Base-by-base conservation (phyloP, 2,888 invertebrate species). In the Actias luna region DNA sequence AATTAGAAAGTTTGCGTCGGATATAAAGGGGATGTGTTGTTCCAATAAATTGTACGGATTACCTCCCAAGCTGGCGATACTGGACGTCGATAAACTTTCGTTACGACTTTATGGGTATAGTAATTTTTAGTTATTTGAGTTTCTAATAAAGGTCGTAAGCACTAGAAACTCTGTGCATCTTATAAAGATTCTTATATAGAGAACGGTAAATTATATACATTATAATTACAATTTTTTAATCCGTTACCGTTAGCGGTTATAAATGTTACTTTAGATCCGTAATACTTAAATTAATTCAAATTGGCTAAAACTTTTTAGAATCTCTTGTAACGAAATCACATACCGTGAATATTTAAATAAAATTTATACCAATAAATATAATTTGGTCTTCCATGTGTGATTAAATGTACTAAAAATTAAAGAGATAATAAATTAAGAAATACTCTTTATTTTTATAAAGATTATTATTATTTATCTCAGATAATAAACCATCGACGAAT, bases 1-100 rank as follows among this genome's bases (percentile, higher is more conserved):
- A 85, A 85, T 85, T 84, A 84, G 75, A 79, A 84, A 86, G 78
- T 85, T 84, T 75, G 72, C 72, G 72, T 72, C 65, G 69, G 66
- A 65, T 73, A 71, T 67, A 69, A 69, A 67, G 70, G 76, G 77
- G 76, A 74, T 76, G 72, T 74, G 73, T 72, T 73, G 77, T 73
- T 74, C 73, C 71, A 77, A 78, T 82, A 82, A 78, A 78, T 80
- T 79, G 72, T 61, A 60, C 67, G 66, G 70, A 70, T 68, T 68
- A 69, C 65, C 63, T 55, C 22, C 67, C 70, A 62, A 65, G 67
- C 60, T 59, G 65, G 63, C 67, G 69, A 67, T 66, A 64, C 64
- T 62, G 69, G 63, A 60, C 63, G 50, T 64, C 65, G 66, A 67
- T 71, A 72, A 72, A 76, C 65, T 75, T 71, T 57, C 61, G 62